These are phyloP conservation scores for Corythaeola cristata DNA, from an alignment of 2,113 vertebrate genomes.

Conservation along the genomic window DNA sequence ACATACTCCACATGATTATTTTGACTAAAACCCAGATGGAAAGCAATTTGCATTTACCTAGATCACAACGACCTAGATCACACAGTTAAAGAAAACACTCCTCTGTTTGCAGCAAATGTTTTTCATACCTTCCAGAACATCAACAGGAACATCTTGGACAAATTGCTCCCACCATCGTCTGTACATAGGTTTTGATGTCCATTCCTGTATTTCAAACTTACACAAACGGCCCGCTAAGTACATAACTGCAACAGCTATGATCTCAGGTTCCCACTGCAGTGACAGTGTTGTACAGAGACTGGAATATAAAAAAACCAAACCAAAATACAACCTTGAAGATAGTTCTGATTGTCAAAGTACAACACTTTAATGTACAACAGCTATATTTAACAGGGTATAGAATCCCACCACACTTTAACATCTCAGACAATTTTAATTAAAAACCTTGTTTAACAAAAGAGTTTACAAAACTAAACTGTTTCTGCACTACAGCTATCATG, in stretches of 20 bases:
- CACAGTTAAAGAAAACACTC: neutral
- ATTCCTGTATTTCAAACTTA: constrained; percentile 98
- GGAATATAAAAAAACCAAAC: neutral
- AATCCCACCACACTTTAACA: neutral
- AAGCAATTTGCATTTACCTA: neutral
- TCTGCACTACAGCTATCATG: neutral
- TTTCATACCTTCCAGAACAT: constrained; percentile 91
- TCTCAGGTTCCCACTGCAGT: constrained; percentile 98
- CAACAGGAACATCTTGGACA: constrained; percentile 97
- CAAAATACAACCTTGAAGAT: neutral
- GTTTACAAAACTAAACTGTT: neutral
- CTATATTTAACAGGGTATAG: neutral
- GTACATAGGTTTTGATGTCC: constrained; percentile 95
- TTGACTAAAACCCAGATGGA: neutral
- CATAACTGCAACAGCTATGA: constrained; percentile 98
- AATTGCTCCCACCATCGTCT: constrained; percentile 99
- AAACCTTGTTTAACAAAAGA: neutral
- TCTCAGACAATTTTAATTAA: neutral
- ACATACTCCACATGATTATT: neutral
- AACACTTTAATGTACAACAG: neutral
- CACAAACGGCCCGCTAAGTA: constrained; percentile 95
- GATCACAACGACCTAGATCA: neutral
- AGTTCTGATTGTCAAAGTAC: neutral
- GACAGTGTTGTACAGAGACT: constrained; percentile 98
- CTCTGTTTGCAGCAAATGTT: neutral